Evolutionary conservation across 2,113 vertebrate genomes (phyloP).

Genomic region (Asarcornis scutulata): DNA sequence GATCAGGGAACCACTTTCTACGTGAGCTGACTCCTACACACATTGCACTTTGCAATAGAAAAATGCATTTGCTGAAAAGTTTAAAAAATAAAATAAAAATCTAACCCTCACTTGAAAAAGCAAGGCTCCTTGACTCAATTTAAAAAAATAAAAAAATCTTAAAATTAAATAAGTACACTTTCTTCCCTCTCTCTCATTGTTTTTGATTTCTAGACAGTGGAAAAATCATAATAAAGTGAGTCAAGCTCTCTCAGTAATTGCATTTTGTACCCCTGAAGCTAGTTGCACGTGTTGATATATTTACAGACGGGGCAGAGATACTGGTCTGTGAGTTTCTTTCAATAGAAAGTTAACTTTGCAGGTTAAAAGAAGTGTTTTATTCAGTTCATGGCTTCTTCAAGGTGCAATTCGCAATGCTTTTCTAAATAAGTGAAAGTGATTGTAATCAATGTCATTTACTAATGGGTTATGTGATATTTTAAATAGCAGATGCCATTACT

Average conservation of each 20-base stretch:
- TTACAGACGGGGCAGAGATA: background rate
- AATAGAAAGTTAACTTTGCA: background rate
- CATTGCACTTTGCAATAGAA: constrained; percentile 49
- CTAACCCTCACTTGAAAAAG: constrained; percentile 21
- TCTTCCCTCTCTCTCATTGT: background rate
- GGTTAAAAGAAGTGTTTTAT: background rate
- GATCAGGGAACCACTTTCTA: constrained; percentile 75
- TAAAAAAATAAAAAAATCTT: background rate
- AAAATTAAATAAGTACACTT: background rate
- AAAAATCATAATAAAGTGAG: background rate
- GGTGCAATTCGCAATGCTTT: background rate
- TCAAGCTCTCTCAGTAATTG: background rate
- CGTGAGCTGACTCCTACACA: constrained; percentile 71
- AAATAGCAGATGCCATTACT: background rate
- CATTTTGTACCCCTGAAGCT: background rate
- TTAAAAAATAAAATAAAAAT: background rate
- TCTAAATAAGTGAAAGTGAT: background rate
- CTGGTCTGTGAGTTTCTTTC: background rate
- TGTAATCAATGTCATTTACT: background rate
- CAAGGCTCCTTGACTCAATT: background rate
- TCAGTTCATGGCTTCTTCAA: background rate
- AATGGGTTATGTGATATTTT: background rate
- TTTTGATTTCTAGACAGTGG: background rate
- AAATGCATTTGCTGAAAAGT: constrained; percentile 56
- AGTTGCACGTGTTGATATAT: background rate